Evolutionary conservation across 2,113 vertebrate species (phyloP), one percentile per base, ranked within the genome.

Genomic region (Albula glossodonta): DNA sequence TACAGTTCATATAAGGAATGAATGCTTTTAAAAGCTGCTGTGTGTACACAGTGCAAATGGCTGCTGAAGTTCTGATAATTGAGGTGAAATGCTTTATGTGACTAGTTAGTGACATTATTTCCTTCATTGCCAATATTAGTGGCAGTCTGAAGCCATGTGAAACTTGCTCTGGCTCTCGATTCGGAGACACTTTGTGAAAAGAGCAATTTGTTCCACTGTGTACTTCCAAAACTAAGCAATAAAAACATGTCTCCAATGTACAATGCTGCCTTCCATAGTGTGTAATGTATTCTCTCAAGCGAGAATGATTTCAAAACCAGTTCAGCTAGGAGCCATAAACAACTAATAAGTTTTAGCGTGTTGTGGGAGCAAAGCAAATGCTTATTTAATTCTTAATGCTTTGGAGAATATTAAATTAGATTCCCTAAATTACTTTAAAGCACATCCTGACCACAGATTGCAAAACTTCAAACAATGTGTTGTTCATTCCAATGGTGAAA

Each of bases 351-450:
- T 79, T 79, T 79, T 50, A 79, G 78, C 19, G 49, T 50, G 41
- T 50, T 79, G 41, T 79, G 78, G 78, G 48, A 79, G 78, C 48
- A 79, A 79, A 79, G 49, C 78, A 79, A 79, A 79, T 50, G 78
- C 49, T 79, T 79, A 79, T 79, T 79, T 79, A 79, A 79, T 79
- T 79, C 31, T 15, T 79, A 49, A 79, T 79, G 78, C 78, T 79
- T 50, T 79, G 15, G 78, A 79, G 78, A 79, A 49, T 79, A 49
- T 79, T 79, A 79, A 50, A 79, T 49, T 79, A 79, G 41, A 79
- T 79, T 79, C 78, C 11, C 49, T 49, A 79, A 50, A 79, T 79
- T 50, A 79, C 78, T 79, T 79, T 79, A 49, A 79, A 79, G 78
- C 48, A 79, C 11, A 48, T 48, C 31, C 19, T 19, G 78, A 79